Base-by-base conservation (phyloP, 2,113 vertebrate genomes). In the Tapirus terrestris region DNA sequence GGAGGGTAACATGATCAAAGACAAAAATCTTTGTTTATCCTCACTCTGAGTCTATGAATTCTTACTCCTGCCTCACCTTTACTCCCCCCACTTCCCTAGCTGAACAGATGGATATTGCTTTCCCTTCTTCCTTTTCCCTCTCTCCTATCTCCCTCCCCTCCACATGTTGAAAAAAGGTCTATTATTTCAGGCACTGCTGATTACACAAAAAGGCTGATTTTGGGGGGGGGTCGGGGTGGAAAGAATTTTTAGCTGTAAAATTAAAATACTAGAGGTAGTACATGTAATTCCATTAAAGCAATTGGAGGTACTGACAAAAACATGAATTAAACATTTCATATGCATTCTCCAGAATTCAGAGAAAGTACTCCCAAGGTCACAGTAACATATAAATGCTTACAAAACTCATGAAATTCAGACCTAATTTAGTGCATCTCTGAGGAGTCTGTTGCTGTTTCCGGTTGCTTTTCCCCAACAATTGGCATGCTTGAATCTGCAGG, bases 291-390 rank as follows among this genome's bases (percentile, higher is more conserved):
- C 89, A 94, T 83, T 88, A 90, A 94, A 82, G 5, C 23, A 94
- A 90, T n/a, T 84, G 60, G 56, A 94, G 94, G 53, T 33, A 61
- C 48, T 95, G 63, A 95, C 58, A 70, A 94, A 94, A 70, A 89
- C 43, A 56, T 29, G 72, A 87, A 97, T 97, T 97, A 96, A 95
- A 86, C 61, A 97, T 94, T 93, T 91, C 76, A 92, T 65, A n/a
- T 16, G 5, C 58, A 73, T 45, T 76, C 17, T 96, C 20, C 10
- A 70, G 72, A 98, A 77, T 94, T 89, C 88, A 96, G 36, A 68
- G 87, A 39, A 98, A 97, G 65, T 80, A 89, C 61, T 96, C 65
- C 79, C 87, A 82, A 92, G 16, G 51, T 93, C 94, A 79, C 53
- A 63, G 72, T 77, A 86, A 75, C 2, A 2, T 45, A 5, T n/a